phyloP scores from a whole-genome alignment of 2,888 invertebrate genomes.

The Orthonevra nobilis region DNA sequence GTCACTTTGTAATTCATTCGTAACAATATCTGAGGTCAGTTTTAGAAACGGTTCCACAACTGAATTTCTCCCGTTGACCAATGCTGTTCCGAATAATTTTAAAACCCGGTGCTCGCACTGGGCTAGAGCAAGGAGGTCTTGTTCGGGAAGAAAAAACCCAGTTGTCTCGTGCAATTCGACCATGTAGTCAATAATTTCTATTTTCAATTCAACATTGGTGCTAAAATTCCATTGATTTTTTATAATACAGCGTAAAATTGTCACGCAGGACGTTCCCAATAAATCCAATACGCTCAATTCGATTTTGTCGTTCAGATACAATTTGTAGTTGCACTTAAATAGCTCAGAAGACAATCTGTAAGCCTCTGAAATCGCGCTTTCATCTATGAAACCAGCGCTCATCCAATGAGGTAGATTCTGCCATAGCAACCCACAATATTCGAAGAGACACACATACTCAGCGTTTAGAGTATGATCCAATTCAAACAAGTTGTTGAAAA shows the following conservation, averaged over 20 bases:
- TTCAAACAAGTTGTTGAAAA: constrained; percentile 39
- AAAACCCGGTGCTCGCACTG: constrained; percentile 17
- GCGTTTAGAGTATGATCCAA: not conserved
- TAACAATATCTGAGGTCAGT: not conserved
- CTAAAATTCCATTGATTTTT: constrained; percentile 12
- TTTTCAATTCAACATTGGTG: constrained; percentile 14
- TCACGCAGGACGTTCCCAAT: constrained; percentile 31
- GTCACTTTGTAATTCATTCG: not conserved
- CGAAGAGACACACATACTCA: constrained; percentile 42
- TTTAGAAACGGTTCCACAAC: not conserved
- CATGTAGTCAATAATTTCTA: constrained; percentile 22
- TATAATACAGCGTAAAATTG: constrained; percentile 12
- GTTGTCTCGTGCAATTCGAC: constrained; percentile 25
- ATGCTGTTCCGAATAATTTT: constrained; percentile 1
- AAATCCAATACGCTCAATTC: constrained; percentile 1
- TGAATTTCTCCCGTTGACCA: not conserved
- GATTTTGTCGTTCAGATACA: constrained; percentile 12
- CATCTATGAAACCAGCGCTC: constrained; percentile 18
- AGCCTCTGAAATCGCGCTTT: constrained; percentile 11
- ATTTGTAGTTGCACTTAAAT: constrained; percentile 34
- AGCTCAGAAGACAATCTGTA: constrained; percentile 21
- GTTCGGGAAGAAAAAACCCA: not conserved
- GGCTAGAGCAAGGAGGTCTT: not conserved
- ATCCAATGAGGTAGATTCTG: constrained; percentile 48
- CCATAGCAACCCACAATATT: constrained; percentile 50